Percentiles rank a stretch among this genome's conserved stretches.
These are phyloP conservation scores for Xylocampa areola DNA, from an alignment of 2,888 invertebrate species.

Conservation along the genomic window DNA sequence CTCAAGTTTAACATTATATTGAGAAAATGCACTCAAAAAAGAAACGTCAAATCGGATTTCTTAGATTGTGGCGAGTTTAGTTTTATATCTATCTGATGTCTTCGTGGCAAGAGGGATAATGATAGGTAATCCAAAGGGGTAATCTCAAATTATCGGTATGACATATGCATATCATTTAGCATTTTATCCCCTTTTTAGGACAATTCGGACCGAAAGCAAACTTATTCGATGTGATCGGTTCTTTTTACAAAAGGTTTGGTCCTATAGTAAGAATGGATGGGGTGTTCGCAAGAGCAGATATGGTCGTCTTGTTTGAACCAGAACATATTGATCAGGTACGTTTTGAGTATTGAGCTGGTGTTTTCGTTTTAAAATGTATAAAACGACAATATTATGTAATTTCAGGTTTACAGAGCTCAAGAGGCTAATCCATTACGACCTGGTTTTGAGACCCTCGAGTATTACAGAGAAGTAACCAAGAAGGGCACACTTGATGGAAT, in stretches of 20 bases:
- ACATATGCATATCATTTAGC: too few relatives aligned
- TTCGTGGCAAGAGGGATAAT: too few relatives aligned
- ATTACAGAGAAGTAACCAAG: conserved; percentile 76
- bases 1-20: too few relatives aligned
- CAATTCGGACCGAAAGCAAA: conserved; percentile 71
- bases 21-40: too few relatives aligned
- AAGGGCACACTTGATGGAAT: conserved; percentile 75
- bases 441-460: conserved; percentile 76
- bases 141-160: too few relatives aligned
- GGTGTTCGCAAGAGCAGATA: conserved; percentile 70
- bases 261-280: conserved; percentile 77
- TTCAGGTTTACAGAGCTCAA: conserved; percentile 81
- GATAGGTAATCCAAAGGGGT: too few relatives aligned
- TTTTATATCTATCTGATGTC: too few relatives aligned
- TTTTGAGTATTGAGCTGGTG: neutral
- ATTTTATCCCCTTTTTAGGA: conserved; percentile 70
- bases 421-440: conserved; percentile 80
- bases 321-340: conserved; percentile 73
- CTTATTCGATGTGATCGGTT: conserved; percentile 67
- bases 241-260: conserved; percentile 73
- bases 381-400: neutral
- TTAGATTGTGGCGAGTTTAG: too few relatives aligned
- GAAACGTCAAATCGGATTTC: too few relatives aligned
- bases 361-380: neutral
- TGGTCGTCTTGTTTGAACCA: conserved; percentile 79